Evolutionary conservation across 2,888 invertebrate species (phyloP), one percentile per base, ranked within the genome.

Genomic region (Philereme transversata): DNA sequence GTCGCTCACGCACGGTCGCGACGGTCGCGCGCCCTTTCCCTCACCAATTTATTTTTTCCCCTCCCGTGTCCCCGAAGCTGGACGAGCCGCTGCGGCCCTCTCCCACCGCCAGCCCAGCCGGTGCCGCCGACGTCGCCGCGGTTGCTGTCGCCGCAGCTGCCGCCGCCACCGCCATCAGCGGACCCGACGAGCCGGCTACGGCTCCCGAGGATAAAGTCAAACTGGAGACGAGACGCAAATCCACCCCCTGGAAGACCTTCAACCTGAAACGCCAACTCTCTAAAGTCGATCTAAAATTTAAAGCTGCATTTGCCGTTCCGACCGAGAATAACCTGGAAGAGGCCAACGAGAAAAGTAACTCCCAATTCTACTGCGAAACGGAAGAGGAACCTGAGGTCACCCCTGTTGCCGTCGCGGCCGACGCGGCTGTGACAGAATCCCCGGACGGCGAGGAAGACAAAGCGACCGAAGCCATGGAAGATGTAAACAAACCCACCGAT

Each of bases 181-280:
- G 65, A 47, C 4, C 40, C 54, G 59, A 57, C 8, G 55, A 54
- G 70, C 69, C 78, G 73, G 57, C 65, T 22, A 61, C 75, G 64
- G 67, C 72, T 57, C 75, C 79, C 63, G 88, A 69, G 60, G 88
- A 78, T 73, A 78, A 77, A 60, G 70, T 77, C 65, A 87, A 83
- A 71, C 87, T 88, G 64, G 93, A 93, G 76, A 74, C 84, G 44
- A 86, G 95, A 65, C 93, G 95, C 72, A 95, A 95, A 75, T 95
- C 95, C 40, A 93, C 94, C 69, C 86, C 93, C 60, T 96, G 96
- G 96, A 96, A 96, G 86, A 94, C 94, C 64, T 96, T 96, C 90
- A 96, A 95, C 84, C 92, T 97, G 63, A 97, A 97, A 86, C 94
- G 96, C 73, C 96, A 97, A 87, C 93, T 97, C 73, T 96, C 96